Base-by-base conservation (phyloP, 2,888 invertebrate species). In the Saturnia pavonia region DNA sequence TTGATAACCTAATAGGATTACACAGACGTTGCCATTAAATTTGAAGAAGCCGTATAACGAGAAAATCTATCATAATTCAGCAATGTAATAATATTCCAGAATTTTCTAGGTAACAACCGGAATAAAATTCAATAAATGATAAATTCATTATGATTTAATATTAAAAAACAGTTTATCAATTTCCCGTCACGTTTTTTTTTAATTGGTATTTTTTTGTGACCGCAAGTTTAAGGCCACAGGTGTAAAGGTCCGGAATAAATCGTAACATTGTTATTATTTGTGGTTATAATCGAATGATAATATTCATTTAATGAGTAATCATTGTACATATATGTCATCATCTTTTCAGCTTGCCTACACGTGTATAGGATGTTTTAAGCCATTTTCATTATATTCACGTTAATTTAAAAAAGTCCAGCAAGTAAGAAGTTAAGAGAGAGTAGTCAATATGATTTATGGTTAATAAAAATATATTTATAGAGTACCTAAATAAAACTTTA, bases 201-300 rank as follows among this genome's bases (percentile, higher is more conserved):
- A 40, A 63, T 40, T 65, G 8, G n/a, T 27, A 69, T 71, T 60
- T 63, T 70, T 67, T 72, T 73, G 60, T 71, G n/a, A 67, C 67
- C 45, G 12, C 12, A 8, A 9, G 14, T 40, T 34, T 73, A 48
- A 75, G 74, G 74, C 69, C 73, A 72, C 73, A 69, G 67, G 65
- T 72, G 72, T 57, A 76, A 69, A 78, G 78, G 76, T 81, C 48
- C 78, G 73, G 71, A 71, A 74, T 75, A 74, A 74, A 65, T 74
- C 67, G 76, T 75, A 76, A 77, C 67, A 75, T 72, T 77, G 75
- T 77, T 77, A 76, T 73, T 75, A 72, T 72, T 74, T 74, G 69
- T 76, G 75, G 74, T 80, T 19, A 40, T 65, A n/a, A 40, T 9
- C 22, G 9, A 65, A 12, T 27, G 57, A 60, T 60, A 60, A 60